These are phyloP conservation scores for Mobula birostris DNA, from an alignment of 2,113 vertebrate genomes.

Conservation along the genomic window DNA sequence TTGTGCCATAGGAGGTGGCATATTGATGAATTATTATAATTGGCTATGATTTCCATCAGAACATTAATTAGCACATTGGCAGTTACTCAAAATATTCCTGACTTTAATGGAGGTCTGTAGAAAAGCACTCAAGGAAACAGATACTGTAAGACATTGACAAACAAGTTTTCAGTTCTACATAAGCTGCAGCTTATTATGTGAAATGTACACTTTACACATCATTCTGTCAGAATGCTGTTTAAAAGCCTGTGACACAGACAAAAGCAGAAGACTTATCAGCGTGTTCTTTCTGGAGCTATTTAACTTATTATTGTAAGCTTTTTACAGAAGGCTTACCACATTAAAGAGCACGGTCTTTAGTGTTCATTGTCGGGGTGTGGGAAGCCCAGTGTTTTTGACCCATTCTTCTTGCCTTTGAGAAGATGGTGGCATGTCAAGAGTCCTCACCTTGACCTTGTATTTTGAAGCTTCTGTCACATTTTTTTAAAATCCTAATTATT, in stretches of 20 bases:
- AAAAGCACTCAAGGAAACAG: background rate
- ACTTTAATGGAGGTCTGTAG: background rate
- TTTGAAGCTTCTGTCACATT: background rate
- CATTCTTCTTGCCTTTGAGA: background rate
- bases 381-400: background rate
- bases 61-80: background rate
- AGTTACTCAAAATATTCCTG: background rate
- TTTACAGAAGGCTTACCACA: background rate
- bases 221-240: conserved; percentile 23
- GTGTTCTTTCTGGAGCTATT: conserved; percentile 9
- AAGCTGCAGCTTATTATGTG: background rate
- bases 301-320: conserved; percentile 24
- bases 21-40: background rate
- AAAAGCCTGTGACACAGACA: conserved; percentile 22
- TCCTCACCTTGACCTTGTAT: background rate
- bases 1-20: background rate
- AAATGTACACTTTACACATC: background rate
- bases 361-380: background rate
- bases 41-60: background rate
- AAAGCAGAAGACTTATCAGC: background rate
- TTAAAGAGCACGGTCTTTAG: background rate
- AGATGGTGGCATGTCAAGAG: background rate
- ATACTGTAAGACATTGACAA: conserved; percentile 10
- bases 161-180: background rate
- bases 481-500: background rate